These are phyloP conservation scores for Xylocopa sonorina DNA, from an alignment of 1,140 invertebrate species.

Conservation along the genomic window DNA sequence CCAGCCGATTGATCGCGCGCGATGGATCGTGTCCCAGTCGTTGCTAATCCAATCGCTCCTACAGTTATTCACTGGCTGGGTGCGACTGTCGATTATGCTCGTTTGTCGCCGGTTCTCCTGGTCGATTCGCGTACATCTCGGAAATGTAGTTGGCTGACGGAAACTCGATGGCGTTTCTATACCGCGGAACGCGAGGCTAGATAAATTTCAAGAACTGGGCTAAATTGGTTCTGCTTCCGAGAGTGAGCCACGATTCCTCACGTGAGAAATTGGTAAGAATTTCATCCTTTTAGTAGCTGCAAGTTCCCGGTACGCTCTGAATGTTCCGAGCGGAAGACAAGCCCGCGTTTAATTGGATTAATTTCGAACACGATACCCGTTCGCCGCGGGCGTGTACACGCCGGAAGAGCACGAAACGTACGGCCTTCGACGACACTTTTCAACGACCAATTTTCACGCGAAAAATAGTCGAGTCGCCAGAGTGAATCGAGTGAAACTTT, in stretches of 20 bases:
- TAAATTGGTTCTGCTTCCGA: too few species aligned
- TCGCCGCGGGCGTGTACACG: too few species aligned
- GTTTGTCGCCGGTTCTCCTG: neutral
- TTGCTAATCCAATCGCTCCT: slow-evolving; percentile 53
- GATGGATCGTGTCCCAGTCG: slow-evolving; percentile 23
- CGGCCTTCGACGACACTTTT: neutral
- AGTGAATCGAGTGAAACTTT: neutral
- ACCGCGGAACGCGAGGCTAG: too few species aligned
- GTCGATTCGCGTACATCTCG: too few species aligned
- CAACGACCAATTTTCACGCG: neutral
- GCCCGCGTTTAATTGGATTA: neutral
- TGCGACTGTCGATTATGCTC: neutral
- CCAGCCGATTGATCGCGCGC: slow-evolving; percentile 58
- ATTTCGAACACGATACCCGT: neutral
- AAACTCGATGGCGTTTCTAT: too few species aligned
- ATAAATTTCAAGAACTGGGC: too few species aligned
- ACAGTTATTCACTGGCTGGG: slow-evolving; percentile 40
- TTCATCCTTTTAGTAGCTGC: too few species aligned
- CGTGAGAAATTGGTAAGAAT: too few species aligned
- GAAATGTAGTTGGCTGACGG: too few species aligned
- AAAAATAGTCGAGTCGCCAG: too few species aligned
- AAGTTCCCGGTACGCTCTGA: neutral
- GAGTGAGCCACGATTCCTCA: too few species aligned
- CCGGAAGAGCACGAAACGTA: neutral
- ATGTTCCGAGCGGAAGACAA: neutral